A percentile compares a stretch with the other conserved stretches of the same genome.
Evolutionary conservation across 1,140 invertebrate genomes (phyloP).

Genomic region (Adoxophyes honmai): DNA sequence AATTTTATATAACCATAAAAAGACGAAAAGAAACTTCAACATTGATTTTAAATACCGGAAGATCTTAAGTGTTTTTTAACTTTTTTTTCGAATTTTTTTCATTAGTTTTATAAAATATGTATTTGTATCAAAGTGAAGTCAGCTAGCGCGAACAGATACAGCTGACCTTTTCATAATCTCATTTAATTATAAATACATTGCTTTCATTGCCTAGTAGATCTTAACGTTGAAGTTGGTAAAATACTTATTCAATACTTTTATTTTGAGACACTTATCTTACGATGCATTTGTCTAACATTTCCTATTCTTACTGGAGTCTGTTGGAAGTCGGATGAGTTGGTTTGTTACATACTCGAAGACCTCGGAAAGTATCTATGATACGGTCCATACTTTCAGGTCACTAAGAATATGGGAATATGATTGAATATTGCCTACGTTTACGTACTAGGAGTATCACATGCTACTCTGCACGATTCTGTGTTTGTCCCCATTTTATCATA

Average conservation of each 20-base stretch:
- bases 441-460: slow-evolving; percentile 67
- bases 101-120: slow-evolving; percentile 71
- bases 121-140: slow-evolving; percentile 73
- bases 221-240: slow-evolving; percentile 67
- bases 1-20: slow-evolving; percentile 68
- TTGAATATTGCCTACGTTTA: slow-evolving; percentile 58
- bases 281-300: slow-evolving; percentile 65
- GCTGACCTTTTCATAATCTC: slow-evolving; percentile 57
- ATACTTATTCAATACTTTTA: slow-evolving; percentile 71
- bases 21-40: slow-evolving; percentile 68
- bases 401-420: slow-evolving; percentile 30
- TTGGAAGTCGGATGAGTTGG: slow-evolving; percentile 52
- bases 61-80: slow-evolving; percentile 61
- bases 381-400: slow-evolving; percentile 27
- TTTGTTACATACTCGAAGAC: slow-evolving; percentile 37
- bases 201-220: slow-evolving; percentile 63
- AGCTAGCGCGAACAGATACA: slow-evolving; percentile 63
- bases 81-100: slow-evolving; percentile 44
- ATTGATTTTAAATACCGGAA: slow-evolving; percentile 65
- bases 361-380: slow-evolving; percentile 24
- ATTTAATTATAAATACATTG: slow-evolving; percentile 72
- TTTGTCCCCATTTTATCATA: slow-evolving; percentile 46
- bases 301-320: slow-evolving; percentile 55
- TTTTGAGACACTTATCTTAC: slow-evolving; percentile 72
- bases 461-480: slow-evolving; percentile 52